Evolutionary conservation across 2,888 invertebrate species (phyloP), one percentile per base, ranked within the genome.

Genomic region (Autographa gamma): DNA sequence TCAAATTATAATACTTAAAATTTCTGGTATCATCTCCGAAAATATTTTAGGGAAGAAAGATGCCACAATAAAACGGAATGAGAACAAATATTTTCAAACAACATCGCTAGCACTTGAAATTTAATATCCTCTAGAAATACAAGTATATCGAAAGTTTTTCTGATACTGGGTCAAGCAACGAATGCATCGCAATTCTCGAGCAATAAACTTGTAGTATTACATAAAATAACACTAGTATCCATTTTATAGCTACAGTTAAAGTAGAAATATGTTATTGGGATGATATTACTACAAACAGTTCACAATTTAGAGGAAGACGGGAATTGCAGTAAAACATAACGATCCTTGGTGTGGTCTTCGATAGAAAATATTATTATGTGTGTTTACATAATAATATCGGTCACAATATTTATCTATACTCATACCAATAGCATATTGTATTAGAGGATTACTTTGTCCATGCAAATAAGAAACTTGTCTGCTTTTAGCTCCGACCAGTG

Each of bases 171-270:
- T 56, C 19, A 56, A 19, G 19, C 19, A 56, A 56, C 48, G 8
- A 25, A 19, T 56, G 19, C 54, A 56, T 56, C 25, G 54, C 54
- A 25, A 25, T 56, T 56, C 19, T 25, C 13, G 25, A 25, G 19
- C 54, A 13, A 56, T 56, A 56, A 56, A 56, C 19, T 25, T 56
- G 54, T 56, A 19, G 25, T 56, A 56, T 56, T 25, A 56, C 54
- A 56, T 56, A 56, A 56, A 56, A 56, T 56, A 25, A 56, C 54
- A 25, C 19, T 25, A 25, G 54, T 25, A 56, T 56, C 54, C 54
- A 5, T 56, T 56, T 56, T 56, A 56, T 56, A 18, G 25, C 54
- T 5, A 56, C 54, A 11, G 25, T 56, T 25, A 19, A 25, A 13
- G 11, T 56, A 13, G 25, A 19, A 25, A 56, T 56, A 25, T 25